Evolutionary conservation across 1,140 invertebrate genomes (phyloP), one percentile per base, ranked within the genome.

Genomic region (Zaprionus vittiger): DNA sequence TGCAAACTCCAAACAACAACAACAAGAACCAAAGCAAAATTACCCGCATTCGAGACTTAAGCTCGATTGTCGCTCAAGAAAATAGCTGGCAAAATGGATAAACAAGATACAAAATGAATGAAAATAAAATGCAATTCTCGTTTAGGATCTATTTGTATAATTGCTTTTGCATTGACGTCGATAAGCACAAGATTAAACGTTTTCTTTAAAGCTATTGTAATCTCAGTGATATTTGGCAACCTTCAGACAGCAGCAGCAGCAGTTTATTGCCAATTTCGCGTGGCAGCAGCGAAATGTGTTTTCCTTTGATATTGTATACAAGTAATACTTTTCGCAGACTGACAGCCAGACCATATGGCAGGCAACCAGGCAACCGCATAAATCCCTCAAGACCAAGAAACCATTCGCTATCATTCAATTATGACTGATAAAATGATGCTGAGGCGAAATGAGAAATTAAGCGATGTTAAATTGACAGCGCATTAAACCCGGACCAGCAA

Each of bases 391-490:
- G 26, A 37, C 60, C 20, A 34, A 34, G 28, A 38, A 56, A 1
- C 47, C 24, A 22, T 28, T 63, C 28, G 17, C 15, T 62, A 59
- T 22, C 17, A 28, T 63, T 20, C 67, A 71, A 70, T 75, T 75
- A 60, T 71, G 67, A 59, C n/a, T 47, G 22, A 47, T 56, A 44
- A 59, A 79, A 72, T 49, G 59, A 38, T 75, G 64, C 54, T 54
- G 14, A 34, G 37, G 37, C 37, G 7, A 81, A 84, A 78, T 85
- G 81, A 34, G 80, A 90, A 84, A 84, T 84, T 77, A 87, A 89
- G 62, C 77, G 79, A 76, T 76, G 84, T 87, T 64, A 84, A 83
- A 84, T 89, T 84, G 85, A 83, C 78, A 81, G 75, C 75, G 65
- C 65, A 83, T 81, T 83, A 71, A 83, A 71, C 66, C 54, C 52